These are phyloP conservation scores for Orussus abietinus DNA, from an alignment of 1,140 invertebrate species.

Conservation along the genomic window DNA sequence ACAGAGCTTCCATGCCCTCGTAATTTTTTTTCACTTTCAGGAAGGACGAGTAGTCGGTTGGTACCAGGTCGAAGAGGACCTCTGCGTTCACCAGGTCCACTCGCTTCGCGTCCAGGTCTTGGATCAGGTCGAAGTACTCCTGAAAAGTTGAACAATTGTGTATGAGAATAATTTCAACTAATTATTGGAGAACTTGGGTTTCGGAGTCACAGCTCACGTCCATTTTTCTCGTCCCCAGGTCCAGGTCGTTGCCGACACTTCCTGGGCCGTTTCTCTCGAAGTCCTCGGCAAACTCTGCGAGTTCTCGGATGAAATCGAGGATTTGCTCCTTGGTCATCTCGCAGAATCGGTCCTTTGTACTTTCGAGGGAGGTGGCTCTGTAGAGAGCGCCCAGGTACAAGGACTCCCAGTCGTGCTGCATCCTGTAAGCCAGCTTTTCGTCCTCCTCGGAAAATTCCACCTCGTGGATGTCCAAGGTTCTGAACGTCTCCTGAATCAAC, in stretches of 20 bases:
- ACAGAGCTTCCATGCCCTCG: slow-evolving; percentile 69
- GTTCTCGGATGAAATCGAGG: slow-evolving; percentile 62
- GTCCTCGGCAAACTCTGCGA: slow-evolving; percentile 66
- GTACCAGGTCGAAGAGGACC: slow-evolving; percentile 78
- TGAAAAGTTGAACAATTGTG: too few relatives aligned
- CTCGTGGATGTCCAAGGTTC: slow-evolving; percentile 35
- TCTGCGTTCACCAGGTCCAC: slow-evolving; percentile 73
- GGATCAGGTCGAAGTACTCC: slow-evolving; percentile 66
- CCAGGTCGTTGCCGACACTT: slow-evolving; percentile 70
- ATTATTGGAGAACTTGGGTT: neutral
- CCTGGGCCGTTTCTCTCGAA: slow-evolving; percentile 74
- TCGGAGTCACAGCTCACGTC: slow-evolving; percentile 53
- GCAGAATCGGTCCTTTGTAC: slow-evolving; percentile 75
- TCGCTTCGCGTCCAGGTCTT: slow-evolving; percentile 63
- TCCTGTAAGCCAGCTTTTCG: slow-evolving; percentile 55
- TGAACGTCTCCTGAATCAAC: slow-evolving; percentile 33
- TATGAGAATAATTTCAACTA: neutral
- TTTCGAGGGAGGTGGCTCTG: slow-evolving; percentile 64
- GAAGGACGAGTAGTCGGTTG: slow-evolving; percentile 77
- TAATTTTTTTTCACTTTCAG: slow-evolving; percentile 68
- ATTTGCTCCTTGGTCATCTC: slow-evolving; percentile 71
- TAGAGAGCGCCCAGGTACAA: slow-evolving; percentile 65
- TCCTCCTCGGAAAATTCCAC: slow-evolving; percentile 50
- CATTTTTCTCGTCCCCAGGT: slow-evolving; percentile 67
- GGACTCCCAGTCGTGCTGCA: slow-evolving; percentile 66